These are phyloP conservation scores for Clytia hemisphaerica DNA, from an alignment of 30 jellyfish, hydroid and myxozoan genomes.

Conservation along the genomic window DNA sequence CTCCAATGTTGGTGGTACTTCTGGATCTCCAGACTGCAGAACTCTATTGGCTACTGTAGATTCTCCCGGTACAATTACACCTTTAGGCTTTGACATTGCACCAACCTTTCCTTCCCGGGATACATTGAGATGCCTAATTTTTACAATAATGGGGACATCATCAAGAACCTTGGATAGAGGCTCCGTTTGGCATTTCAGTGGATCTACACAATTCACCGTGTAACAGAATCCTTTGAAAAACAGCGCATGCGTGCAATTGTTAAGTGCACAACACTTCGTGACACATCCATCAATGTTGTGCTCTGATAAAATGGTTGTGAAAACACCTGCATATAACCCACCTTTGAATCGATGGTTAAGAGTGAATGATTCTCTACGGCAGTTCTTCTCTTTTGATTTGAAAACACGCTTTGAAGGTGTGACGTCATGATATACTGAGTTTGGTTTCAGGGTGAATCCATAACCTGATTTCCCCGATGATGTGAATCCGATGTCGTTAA, in stretches of 20 bases:
- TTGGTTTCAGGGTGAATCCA: too few relatives aligned
- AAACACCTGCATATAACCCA: constrained; percentile 78
- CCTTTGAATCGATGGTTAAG: constrained; percentile 43
- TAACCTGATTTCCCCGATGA: too few relatives aligned
- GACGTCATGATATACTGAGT: too few relatives aligned
- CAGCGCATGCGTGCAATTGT: constrained; percentile 77
- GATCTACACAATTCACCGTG: constrained; percentile 54
- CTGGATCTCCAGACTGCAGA: not conserved
- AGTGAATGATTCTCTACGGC: constrained; percentile 40
- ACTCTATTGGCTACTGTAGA: not conserved
- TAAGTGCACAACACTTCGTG: constrained; percentile 54
- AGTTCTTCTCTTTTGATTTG: too few relatives aligned
- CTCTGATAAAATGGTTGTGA: constrained; percentile 50
- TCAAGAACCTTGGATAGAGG: constrained; percentile 16
- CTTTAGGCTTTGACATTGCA: too few relatives aligned
- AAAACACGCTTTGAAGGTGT: too few relatives aligned
- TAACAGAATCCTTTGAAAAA: constrained; percentile 65
- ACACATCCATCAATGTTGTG: constrained; percentile 70
- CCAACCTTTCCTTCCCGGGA: too few relatives aligned
- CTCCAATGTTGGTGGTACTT: too few relatives aligned
- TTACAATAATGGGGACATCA: constrained; percentile 62
- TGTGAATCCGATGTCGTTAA: too few relatives aligned
- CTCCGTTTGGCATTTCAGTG: constrained; percentile 45
- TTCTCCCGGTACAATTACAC: too few relatives aligned
- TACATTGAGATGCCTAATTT: constrained; percentile 54